Percentiles rank a stretch among this genome's conserved stretches.
These are phyloP conservation scores for Melipona beecheii DNA, from an alignment of 2,888 invertebrate genomes.

Conservation along the genomic window DNA sequence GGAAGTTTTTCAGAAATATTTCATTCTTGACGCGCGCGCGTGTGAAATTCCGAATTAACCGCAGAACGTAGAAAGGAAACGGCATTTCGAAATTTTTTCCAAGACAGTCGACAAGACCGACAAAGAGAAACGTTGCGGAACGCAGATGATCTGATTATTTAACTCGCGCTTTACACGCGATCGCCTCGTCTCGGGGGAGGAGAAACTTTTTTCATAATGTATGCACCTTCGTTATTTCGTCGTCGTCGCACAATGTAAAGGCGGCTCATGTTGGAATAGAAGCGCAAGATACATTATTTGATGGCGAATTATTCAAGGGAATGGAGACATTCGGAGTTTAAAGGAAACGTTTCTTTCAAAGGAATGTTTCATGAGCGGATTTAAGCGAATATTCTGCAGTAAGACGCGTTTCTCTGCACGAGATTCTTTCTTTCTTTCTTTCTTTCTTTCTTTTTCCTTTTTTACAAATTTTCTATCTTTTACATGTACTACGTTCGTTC, in stretches of 20 bases:
- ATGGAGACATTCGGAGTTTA: background rate
- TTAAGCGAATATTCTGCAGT: background rate
- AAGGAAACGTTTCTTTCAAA: background rate
- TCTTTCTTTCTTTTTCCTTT: too few relatives aligned
- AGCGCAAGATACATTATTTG: background rate
- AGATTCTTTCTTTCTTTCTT: too few relatives aligned
- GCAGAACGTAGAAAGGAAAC: too few relatives aligned
- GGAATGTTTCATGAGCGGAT: slow-evolving; percentile 3
- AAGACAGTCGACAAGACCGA: background rate
- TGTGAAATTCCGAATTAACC: background rate
- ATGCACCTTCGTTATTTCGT: background rate
- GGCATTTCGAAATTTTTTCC: background rate
- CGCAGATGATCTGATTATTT: background rate
- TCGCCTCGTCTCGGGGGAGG: too few relatives aligned
- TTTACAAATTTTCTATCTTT: too few relatives aligned
- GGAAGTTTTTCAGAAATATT: background rate
- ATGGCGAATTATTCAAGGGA: background rate
- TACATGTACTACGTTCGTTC: too few relatives aligned
- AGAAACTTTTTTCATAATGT: background rate
- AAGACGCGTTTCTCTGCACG: too few relatives aligned
- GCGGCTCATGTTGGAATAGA: too few relatives aligned
- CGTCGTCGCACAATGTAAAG: too few relatives aligned
- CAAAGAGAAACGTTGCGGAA: background rate
- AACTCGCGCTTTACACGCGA: background rate
- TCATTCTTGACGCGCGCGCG: background rate